These are phyloP conservation scores for Mormyrops boulengeri DNA, from an alignment of 2,797 vertebrate genomes.

Conservation along the genomic window DNA sequence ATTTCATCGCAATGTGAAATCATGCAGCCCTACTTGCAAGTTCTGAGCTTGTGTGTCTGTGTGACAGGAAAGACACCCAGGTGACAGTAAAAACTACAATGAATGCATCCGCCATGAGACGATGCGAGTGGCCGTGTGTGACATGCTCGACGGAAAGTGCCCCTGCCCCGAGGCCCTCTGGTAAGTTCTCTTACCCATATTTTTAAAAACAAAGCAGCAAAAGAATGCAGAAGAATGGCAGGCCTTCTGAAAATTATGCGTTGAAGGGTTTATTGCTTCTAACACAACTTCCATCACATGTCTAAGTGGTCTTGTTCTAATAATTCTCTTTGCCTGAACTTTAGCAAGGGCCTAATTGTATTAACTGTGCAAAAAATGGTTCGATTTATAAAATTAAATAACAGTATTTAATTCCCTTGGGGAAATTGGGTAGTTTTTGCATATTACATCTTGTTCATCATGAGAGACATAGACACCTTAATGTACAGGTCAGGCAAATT, in stretches of 20 bases:
- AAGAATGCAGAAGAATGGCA: background rate
- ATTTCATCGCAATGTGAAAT: background rate
- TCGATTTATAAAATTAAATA: background rate
- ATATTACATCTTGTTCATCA: background rate
- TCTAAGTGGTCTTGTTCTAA: background rate
- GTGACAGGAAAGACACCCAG: conserved; percentile 85
- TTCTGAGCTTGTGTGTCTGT: background rate
- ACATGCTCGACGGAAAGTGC: conserved; percentile 96
- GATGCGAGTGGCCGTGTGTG: conserved; percentile 91
- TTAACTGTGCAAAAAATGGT: background rate
- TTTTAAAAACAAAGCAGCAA: background rate
- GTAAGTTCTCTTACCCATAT: conserved; percentile 53
- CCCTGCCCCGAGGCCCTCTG: conserved; percentile 85
- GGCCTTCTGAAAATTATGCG: background rate
- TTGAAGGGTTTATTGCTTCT: background rate
- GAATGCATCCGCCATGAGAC: conserved; percentile 97
- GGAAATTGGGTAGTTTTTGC: background rate
- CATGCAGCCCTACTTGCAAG: background rate
- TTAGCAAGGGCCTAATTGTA: no score
- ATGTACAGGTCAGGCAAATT: background rate
- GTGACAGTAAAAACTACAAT: conserved; percentile 97
- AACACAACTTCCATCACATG: background rate
- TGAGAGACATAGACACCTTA: background rate
- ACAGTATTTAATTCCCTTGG: background rate
- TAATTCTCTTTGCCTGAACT: background rate